Conservation (phyloP, 2,113 vertebrate genomes). For the Psilopsiagon aymara region DNA sequence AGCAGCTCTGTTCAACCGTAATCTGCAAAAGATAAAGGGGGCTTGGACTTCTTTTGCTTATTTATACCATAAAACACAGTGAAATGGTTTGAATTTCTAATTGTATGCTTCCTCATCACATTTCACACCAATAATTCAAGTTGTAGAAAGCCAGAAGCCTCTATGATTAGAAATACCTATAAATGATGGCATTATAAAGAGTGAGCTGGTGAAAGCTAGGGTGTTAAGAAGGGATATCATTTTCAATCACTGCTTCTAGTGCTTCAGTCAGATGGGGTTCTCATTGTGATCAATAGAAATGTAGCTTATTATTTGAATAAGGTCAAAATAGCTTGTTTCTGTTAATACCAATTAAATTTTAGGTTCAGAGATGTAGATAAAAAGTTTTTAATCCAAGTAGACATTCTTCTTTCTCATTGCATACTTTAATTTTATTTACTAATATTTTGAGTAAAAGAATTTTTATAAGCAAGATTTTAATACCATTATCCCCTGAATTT, state of each 20-base stretch:
- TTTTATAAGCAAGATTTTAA: neutral
- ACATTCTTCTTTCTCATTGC: neutral
- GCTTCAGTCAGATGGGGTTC: neutral
- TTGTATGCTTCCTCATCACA: neutral
- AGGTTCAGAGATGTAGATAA: neutral
- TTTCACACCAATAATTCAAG: neutral
- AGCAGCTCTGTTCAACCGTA: neutral
- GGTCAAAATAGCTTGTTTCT: neutral
- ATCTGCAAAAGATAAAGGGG: neutral
- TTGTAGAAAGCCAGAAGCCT: neutral
- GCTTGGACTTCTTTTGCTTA: neutral
- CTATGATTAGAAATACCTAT: neutral
- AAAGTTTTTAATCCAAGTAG: neutral
- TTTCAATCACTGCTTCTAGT: neutral
- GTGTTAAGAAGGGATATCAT: neutral
- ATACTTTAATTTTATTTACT: neutral
- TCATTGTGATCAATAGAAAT: neutral
- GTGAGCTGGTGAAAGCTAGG: neutral
- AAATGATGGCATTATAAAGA: neutral
- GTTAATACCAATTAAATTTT: neutral
- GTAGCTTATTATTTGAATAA: neutral
- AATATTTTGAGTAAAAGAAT: neutral
- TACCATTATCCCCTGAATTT: neutral
- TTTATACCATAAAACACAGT: neutral
- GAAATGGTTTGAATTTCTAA: neutral